Conservation (phyloP, 2,113 vertebrate genomes). For the Eonycteris spelaea region DNA sequence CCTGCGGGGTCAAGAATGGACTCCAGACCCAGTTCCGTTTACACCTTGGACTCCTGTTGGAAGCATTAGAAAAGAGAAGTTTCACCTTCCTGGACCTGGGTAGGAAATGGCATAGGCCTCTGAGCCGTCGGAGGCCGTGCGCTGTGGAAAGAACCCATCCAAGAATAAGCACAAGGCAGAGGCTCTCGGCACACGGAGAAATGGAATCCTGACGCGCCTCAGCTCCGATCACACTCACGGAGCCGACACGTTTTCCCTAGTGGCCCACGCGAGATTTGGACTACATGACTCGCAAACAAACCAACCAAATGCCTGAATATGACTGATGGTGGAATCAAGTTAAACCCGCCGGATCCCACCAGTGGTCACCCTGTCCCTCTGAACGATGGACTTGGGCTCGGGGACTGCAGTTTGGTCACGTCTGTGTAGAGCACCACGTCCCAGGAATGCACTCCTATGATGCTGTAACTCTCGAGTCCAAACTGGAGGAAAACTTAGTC, state of each 20-base stretch:
- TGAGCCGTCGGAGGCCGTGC: accelerated
- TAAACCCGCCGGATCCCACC: background rate
- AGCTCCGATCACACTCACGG: no score
- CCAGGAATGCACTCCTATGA: background rate
- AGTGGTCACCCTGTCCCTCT: background rate
- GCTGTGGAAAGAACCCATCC: no score
- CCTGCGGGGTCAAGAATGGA: background rate
- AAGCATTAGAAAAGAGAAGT: background rate
- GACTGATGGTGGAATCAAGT: background rate
- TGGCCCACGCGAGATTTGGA: background rate
- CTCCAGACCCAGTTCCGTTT: no score
- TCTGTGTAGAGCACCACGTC: background rate
- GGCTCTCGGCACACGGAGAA: background rate
- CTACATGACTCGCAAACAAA: background rate
- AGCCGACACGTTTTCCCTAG: background rate
- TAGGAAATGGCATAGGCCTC: background rate
- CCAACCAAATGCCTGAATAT: background rate
- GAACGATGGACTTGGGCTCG: background rate
- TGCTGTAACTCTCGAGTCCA: background rate
- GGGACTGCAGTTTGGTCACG: background rate
- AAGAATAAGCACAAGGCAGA: no score
- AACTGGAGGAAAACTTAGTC: background rate
- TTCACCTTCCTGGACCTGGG: background rate
- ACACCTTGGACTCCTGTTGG: background rate
- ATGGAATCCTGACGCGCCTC: background rate